A percentile compares a stretch with the other conserved stretches of the same genome.
Evolutionary conservation across 2,113 vertebrate species (phyloP).

Genomic region (Ramphastos sulfuratus): DNA sequence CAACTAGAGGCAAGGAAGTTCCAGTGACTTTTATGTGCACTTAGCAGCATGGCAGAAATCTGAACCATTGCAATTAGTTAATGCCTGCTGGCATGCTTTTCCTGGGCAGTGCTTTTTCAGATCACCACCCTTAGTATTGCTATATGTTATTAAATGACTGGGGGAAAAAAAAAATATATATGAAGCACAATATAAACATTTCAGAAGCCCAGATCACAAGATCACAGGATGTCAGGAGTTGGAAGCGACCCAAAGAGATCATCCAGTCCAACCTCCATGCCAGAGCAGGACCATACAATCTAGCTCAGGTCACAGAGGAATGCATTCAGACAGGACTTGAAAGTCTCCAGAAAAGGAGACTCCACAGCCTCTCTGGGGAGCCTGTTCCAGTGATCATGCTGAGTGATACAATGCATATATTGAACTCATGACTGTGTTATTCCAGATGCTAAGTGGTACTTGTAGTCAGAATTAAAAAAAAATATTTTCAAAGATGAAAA

Average conservation of each 20-base stretch:
- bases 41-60: background rate
- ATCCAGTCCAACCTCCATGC: too few species aligned
- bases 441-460: background rate
- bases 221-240: too few species aligned
- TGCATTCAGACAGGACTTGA: too few species aligned
- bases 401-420: background rate
- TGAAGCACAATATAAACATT: background rate
- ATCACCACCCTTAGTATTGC: background rate
- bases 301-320: too few species aligned
- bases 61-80: background rate
- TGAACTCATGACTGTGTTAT: background rate
- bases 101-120: background rate
- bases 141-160: background rate
- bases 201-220: background rate
- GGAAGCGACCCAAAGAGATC: too few species aligned
- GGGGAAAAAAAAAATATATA: background rate
- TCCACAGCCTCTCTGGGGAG: too few species aligned
- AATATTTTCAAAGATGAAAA: background rate
- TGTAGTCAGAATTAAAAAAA: background rate
- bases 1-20: constrained; percentile 3
- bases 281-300: too few species aligned
- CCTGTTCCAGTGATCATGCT: background rate
- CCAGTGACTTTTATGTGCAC: background rate
- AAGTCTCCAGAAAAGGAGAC: too few species aligned
- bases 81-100: background rate